Conservation (phyloP, 2,113 vertebrate species). For the Tetraodon nigroviridis region DNA sequence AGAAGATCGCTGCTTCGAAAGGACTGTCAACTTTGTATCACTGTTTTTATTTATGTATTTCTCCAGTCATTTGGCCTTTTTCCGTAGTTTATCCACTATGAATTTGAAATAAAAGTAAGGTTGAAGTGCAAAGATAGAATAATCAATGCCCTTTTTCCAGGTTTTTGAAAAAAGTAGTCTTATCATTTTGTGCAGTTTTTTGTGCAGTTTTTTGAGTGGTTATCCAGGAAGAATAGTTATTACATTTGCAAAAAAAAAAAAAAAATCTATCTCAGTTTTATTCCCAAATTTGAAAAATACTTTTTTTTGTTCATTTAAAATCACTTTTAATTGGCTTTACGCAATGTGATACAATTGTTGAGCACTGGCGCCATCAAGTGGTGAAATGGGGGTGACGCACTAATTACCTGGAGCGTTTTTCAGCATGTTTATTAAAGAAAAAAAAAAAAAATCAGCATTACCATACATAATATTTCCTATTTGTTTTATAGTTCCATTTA, state of each 20-base stretch:
- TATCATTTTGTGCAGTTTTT: too few relatives aligned
- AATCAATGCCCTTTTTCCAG: neutral
- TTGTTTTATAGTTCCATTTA: neutral
- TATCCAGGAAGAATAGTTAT: neutral
- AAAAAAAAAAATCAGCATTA: neutral
- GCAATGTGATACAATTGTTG: conserved; percentile 1
- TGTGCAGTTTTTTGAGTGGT: neutral
- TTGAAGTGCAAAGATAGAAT: neutral
- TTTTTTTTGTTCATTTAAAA: neutral
- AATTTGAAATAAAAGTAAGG: neutral
- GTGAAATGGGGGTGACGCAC: neutral
- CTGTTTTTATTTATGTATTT: conserved; percentile 1
- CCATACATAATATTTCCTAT: too few relatives aligned
- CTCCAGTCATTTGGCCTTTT: conserved; percentile 3
- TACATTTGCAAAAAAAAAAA: too few relatives aligned
- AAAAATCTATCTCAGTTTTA: too few relatives aligned
- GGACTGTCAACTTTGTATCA: too few relatives aligned
- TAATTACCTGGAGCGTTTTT: too few relatives aligned
- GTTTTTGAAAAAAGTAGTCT: neutral
- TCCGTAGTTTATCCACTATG: neutral
- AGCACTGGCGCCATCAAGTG: conserved; percentile 31
- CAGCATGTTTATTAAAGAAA: neutral
- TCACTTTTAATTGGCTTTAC: neutral
- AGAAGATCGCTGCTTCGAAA: too few relatives aligned
- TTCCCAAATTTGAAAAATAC: too few relatives aligned